Evolutionary conservation across 2,888 invertebrate species (phyloP).

Genomic region (Leptinotarsa haldemani): DNA sequence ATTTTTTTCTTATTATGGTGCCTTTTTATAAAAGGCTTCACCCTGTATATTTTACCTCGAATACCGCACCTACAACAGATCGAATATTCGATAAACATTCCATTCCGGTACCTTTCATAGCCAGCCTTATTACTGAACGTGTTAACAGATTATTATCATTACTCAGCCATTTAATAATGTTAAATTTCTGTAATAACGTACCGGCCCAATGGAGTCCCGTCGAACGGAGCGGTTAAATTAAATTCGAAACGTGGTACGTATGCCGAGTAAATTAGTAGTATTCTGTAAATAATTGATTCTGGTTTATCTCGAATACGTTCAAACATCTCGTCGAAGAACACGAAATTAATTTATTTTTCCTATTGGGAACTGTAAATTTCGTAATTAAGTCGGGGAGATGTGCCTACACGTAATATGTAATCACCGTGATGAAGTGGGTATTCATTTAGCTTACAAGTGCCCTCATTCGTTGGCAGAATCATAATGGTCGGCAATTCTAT

Average conservation of each 20-base stretch:
- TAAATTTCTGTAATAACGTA: conserved; percentile 30
- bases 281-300: conserved; percentile 49
- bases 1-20: no score
- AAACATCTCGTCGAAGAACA: conserved; percentile 32
- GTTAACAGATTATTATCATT: conserved; percentile 30
- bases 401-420: conserved; percentile 55
- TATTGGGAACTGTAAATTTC: conserved; percentile 56
- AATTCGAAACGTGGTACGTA: conserved; percentile 34
- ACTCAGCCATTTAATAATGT: conserved; percentile 31
- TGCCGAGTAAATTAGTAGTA: conserved; percentile 41
- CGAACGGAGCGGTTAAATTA: conserved; percentile 38
- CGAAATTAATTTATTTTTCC: conserved; percentile 56
- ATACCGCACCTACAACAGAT: conserved; percentile 17
- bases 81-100: conserved; percentile 9
- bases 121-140: conserved; percentile 21
- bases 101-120: conserved; percentile 16
- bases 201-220: conserved; percentile 22
- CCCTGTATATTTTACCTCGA: neutral
- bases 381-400: conserved; percentile 55
- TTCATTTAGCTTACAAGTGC: conserved; percentile 56
- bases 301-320: conserved; percentile 44
- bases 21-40: no score
- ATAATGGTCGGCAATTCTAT: conserved; percentile 49
- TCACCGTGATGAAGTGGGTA: conserved; percentile 54
- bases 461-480: conserved; percentile 49